These are phyloP conservation scores for Phylloscopus whistleri DNA, from an alignment of 2,113 vertebrate species.

Conservation along the genomic window DNA sequence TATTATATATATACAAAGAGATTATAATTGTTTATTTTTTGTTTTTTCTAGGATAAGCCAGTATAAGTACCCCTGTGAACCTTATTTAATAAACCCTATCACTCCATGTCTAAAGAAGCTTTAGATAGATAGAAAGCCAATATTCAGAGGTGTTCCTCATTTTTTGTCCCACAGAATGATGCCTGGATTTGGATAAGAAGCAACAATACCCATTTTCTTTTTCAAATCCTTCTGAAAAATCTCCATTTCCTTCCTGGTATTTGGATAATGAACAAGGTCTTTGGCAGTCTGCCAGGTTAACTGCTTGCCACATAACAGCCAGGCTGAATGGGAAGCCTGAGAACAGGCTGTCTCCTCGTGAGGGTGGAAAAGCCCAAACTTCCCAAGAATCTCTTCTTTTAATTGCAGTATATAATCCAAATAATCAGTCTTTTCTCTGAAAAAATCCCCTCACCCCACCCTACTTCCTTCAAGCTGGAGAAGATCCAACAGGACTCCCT, in stretches of 20 bases:
- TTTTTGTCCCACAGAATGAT: background rate
- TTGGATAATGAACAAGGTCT: constrained; percentile 20
- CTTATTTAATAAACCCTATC: background rate
- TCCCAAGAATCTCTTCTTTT: background rate
- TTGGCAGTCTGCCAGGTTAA: background rate
- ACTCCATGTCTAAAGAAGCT: background rate
- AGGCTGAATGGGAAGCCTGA: background rate
- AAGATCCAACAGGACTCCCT: background rate
- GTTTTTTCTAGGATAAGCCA: background rate
- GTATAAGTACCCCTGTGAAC: background rate
- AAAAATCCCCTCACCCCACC: background rate
- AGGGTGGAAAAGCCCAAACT: background rate
- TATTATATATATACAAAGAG: background rate
- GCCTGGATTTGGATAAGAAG: background rate
- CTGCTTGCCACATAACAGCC: background rate
- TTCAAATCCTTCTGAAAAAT: constrained; percentile 28
- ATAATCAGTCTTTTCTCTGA: constrained; percentile 36
- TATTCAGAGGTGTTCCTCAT: background rate
- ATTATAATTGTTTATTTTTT: background rate
- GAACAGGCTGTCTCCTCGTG: background rate
- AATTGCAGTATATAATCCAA: background rate
- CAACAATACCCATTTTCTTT: constrained; percentile 9
- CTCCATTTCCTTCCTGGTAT: constrained; percentile 18
- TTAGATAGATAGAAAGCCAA: background rate
- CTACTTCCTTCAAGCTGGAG: constrained; percentile 7